Evolutionary conservation across 2,113 vertebrate species (phyloP).

Genomic region (Amazona vittata): DNA sequence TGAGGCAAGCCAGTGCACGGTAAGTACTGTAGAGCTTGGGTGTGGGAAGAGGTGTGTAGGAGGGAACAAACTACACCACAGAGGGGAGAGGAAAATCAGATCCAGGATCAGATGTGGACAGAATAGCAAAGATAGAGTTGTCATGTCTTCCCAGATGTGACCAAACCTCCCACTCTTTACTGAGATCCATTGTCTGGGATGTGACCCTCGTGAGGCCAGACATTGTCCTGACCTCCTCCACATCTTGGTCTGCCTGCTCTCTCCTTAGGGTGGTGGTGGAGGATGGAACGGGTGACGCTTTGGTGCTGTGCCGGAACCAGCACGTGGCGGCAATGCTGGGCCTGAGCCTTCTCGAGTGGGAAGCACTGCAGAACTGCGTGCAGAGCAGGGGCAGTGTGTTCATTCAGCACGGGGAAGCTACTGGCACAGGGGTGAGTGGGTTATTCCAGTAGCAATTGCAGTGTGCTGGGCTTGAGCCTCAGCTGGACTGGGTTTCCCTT

Average conservation of each 20-base stretch:
- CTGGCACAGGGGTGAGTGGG: constrained; percentile 64
- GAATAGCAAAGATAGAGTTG: not conserved
- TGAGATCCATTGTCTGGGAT: not conserved
- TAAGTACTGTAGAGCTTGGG: constrained; percentile 9
- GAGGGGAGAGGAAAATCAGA: not conserved
- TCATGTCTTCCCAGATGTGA: not conserved
- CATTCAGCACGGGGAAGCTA: constrained; percentile 70
- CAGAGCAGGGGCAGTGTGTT: constrained; percentile 76
- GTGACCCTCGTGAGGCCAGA: not conserved
- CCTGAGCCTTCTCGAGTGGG: constrained; percentile 79
- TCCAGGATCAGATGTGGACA: not conserved
- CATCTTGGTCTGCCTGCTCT: constrained; percentile 41
- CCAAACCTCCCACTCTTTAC: not conserved
- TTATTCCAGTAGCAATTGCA: not conserved
- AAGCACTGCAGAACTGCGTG: constrained; percentile 78
- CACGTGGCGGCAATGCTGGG: constrained; percentile 73
- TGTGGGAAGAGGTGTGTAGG: not conserved
- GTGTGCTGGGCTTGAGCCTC: not conserved
- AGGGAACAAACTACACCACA: not conserved
- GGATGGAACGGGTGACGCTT: constrained; percentile 83
- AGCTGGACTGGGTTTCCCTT: not conserved
- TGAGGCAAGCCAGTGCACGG: constrained; percentile 77
- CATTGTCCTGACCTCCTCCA: not conserved
- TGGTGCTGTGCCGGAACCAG: constrained; percentile 75
- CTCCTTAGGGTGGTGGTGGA: constrained; percentile 79